Evolutionary conservation across 2,888 invertebrate species (phyloP), one percentile per base, ranked within the genome.

Genomic region (Oligia latruncula): DNA sequence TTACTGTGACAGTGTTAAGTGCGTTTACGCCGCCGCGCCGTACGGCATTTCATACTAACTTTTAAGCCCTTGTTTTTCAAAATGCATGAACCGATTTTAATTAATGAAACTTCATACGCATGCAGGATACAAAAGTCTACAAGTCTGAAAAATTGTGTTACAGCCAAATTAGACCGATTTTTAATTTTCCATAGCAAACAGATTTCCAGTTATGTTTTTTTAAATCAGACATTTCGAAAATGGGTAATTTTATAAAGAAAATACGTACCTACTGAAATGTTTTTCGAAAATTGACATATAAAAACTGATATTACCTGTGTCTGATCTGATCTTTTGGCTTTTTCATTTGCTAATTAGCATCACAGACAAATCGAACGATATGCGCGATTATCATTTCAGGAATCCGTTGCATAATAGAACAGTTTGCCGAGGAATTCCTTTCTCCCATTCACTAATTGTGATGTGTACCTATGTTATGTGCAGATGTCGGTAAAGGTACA

Each of bases 401-500:
- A 58, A 66, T n/a, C 65, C n/a, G 46, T 60, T 29, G 20, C 40
- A 20, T 13, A 55, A n/a, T 43, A 43, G 13, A n/a, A 17, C 49
- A 20, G 15, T n/a, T 23, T n/a, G 15, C 13, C 29, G 13, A 6
- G 62, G 6, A 40, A 15, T 66, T 60, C 13, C 2, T 49, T 49
- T 71, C 20, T 60, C 43, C 23, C 68, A 35, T n/a, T 78, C 20
- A 74, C 46, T 0, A 64, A 11, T 58, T 58, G 8, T 40, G 40
- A 15, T 64, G 35, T 49, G 11, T 58, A 29, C 29, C 29, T 29
- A 4, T 84, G 2, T 71, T 71, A 15, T 74, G 20, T 77, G 5
- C 82, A 93, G 93, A 96, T 96, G 96, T 92, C 96, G 35, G 82
- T 94, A 55, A 92, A 93, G 81, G 95, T 97, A 23, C 93, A 97